Percentiles rank a stretch among this genome's conserved stretches.
phyloP scores from a whole-genome alignment of 2,888 invertebrate species.

The Limnephilus marmoratus region DNA sequence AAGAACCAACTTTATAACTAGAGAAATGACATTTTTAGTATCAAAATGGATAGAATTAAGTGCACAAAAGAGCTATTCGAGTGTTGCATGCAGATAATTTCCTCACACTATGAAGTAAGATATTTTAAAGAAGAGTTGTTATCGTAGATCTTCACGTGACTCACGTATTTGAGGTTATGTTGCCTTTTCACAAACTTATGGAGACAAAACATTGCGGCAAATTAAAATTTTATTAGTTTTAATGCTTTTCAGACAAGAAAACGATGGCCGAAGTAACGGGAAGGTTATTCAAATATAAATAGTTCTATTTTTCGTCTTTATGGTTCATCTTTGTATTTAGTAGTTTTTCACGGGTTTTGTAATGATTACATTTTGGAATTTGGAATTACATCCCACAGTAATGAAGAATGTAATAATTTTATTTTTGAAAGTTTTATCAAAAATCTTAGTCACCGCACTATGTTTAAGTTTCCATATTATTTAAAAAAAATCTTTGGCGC shows the following conservation, averaged over 20 bases:
- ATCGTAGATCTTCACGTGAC: background rate
- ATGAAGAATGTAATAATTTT: background rate
- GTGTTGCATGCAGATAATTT: slow-evolving; percentile 2
- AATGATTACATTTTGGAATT: background rate
- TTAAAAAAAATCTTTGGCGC: background rate
- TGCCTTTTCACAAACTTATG: background rate
- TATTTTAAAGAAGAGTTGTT: slow-evolving; percentile 11
- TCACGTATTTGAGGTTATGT: background rate
- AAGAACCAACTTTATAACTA: slow-evolving; percentile 18
- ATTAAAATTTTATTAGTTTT: no score
- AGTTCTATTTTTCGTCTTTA: background rate
- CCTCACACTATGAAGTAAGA: background rate
- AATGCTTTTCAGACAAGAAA: no score
- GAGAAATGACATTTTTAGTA: background rate
- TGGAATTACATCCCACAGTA: background rate
- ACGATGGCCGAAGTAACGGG: background rate
- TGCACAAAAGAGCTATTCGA: slow-evolving; percentile 2
- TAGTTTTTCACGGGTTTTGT: background rate
- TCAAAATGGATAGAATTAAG: background rate
- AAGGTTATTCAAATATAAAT: background rate
- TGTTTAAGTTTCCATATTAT: background rate
- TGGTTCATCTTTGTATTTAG: no score
- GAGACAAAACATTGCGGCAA: background rate
- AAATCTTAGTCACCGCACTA: background rate
- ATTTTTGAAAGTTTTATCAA: background rate